Evolutionary conservation across 2,888 invertebrate genomes (phyloP).

Genomic region (Folsomia candida): DNA sequence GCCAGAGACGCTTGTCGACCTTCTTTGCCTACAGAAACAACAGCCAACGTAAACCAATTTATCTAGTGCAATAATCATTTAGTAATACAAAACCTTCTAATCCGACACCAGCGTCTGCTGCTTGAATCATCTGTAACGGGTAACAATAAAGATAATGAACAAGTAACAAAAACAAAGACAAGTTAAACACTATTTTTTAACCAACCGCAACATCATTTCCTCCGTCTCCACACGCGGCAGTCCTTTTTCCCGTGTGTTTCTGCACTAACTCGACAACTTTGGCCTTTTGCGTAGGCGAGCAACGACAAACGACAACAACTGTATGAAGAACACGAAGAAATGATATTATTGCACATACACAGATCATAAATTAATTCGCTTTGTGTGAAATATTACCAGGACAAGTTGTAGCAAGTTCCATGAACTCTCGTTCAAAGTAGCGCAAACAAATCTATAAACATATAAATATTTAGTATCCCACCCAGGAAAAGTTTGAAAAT

Average conservation of each 20-base stretch:
- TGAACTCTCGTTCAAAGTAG: constrained; percentile 70
- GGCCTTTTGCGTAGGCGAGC: constrained; percentile 71
- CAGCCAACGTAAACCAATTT: background rate
- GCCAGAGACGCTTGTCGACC: constrained; percentile 90
- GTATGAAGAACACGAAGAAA: too few relatives aligned
- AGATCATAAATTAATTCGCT: too few relatives aligned
- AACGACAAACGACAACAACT: constrained; percentile 72
- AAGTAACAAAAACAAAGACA: constrained; percentile 33
- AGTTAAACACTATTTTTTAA: constrained; percentile 51
- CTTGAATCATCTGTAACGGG: constrained; percentile 56
- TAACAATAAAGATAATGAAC: too few relatives aligned
- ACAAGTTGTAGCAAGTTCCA: constrained; percentile 64
- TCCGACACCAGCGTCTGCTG: constrained; percentile 66
- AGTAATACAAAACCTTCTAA: constrained; percentile 68
- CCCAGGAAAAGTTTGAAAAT: background rate
- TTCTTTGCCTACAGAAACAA: constrained; percentile 59
- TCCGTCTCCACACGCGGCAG: constrained; percentile 57
- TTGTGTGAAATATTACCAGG: too few relatives aligned
- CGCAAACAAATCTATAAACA: constrained; percentile 61
- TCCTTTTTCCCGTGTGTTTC: constrained; percentile 61
- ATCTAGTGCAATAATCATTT: constrained; percentile 3
- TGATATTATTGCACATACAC: background rate
- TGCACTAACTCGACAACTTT: constrained; percentile 67
- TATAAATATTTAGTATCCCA: background rate
- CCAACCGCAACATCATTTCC: constrained; percentile 67